A percentile compares a stretch with the other conserved stretches of the same genome.
phyloP scores from a whole-genome alignment of 2,888 invertebrate genomes.

The Dorcus hopei region DNA sequence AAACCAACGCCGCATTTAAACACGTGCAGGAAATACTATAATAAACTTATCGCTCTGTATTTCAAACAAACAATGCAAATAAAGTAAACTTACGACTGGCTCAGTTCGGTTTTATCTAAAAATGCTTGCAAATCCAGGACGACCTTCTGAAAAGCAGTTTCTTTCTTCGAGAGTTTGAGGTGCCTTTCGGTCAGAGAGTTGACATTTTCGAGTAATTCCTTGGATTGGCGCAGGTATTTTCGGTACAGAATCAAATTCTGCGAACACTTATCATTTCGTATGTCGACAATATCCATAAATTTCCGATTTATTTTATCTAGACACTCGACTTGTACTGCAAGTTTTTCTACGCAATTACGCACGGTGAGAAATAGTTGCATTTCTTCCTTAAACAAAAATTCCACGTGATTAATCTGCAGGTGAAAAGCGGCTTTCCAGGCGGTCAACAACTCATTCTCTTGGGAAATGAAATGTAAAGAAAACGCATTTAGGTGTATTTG shows the following conservation, averaged over 20 bases:
- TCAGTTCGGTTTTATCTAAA: conserved; percentile 2
- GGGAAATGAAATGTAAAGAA: conserved; percentile 1
- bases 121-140: background rate
- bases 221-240: conserved; percentile 16
- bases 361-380: background rate
- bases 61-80: too few relatives aligned
- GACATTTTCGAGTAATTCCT: conserved; percentile 24
- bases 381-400: background rate
- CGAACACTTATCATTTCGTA: conserved; percentile 1
- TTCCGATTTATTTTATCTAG: background rate
- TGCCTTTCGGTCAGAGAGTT: conserved; percentile 19
- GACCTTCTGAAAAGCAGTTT: background rate
- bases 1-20: background rate
- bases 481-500: background rate
- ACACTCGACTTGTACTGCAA: background rate
- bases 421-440: background rate
- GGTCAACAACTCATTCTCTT: background rate
- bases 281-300: too few relatives aligned
- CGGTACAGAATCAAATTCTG: conserved; percentile 12
- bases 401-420: background rate
- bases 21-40: background rate
- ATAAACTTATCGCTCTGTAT: too few relatives aligned
- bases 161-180: background rate
- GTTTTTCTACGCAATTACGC: background rate
- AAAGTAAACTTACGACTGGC: conserved; percentile 5